phyloP scores from a whole-genome alignment of 2,113 vertebrate genomes.

The Ceyx melanurus region DNA sequence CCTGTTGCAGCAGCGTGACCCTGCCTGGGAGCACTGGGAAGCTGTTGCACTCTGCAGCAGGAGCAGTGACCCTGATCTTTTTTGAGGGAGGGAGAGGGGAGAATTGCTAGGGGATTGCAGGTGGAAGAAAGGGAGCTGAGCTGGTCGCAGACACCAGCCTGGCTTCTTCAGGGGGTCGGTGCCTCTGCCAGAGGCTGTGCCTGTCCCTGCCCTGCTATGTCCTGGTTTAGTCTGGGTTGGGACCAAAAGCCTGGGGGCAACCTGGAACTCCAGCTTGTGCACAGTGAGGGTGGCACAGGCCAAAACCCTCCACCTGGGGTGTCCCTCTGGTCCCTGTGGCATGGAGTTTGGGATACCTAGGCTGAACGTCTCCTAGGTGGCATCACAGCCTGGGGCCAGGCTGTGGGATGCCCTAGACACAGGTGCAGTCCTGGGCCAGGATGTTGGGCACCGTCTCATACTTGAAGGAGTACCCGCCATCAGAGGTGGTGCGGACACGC shows the following conservation, averaged over 20 bases:
- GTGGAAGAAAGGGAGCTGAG: neutral
- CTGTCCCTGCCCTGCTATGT: rapidly evolving
- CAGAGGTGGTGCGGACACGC: constrained; percentile 87
- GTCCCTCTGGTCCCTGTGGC: neutral
- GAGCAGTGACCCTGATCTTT: neutral
- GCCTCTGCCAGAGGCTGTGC: neutral
- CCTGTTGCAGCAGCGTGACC: neutral
- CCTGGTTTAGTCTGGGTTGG: neutral
- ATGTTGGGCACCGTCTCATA: constrained; percentile 91
- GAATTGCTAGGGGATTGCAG: neutral
- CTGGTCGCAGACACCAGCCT: neutral
- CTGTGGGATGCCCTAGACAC: constrained; percentile 71
- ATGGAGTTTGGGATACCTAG: rapidly evolving
- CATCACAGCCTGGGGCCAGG: rapidly evolving
- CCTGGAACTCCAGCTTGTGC: neutral
- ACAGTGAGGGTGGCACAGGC: neutral
- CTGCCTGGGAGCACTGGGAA: neutral
- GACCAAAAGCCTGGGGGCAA: too few species aligned
- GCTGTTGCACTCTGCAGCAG: neutral
- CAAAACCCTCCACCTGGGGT: neutral
- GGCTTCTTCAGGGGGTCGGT: neutral
- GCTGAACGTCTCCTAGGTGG: neutral
- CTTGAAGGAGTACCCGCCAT: constrained; percentile 90
- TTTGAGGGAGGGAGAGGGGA: rapidly evolving
- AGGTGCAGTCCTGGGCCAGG: constrained; percentile 88